Percentiles rank a stretch among this genome's conserved stretches.
Conservation (phyloP, 2,113 vertebrate species). For the Limanda limanda region DNA sequence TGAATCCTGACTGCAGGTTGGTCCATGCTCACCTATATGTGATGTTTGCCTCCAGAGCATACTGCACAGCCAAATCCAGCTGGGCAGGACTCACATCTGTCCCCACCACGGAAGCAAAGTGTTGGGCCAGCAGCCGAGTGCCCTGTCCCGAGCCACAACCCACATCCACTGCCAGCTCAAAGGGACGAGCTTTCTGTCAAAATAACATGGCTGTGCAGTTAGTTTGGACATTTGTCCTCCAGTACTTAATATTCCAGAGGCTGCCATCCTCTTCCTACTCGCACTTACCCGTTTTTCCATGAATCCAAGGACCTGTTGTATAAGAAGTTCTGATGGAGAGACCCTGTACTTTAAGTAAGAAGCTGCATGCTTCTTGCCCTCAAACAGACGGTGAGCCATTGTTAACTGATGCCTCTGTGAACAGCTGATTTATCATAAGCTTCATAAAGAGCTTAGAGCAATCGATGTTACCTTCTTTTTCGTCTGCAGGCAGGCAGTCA, state of each 20-base stretch:
- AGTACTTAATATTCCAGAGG: not conserved
- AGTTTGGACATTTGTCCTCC: not conserved
- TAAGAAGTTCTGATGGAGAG: slow-evolving; percentile 75
- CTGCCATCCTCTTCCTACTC: too few species aligned
- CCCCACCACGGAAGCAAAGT: slow-evolving; percentile 84
- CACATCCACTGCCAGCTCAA: slow-evolving; percentile 83
- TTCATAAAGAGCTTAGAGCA: not conserved
- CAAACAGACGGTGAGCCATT: slow-evolving; percentile 86
- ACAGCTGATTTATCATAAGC: not conserved
- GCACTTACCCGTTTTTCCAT: slow-evolving; percentile 79
- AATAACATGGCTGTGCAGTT: not conserved
- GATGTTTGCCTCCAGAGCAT: slow-evolving; percentile 67
- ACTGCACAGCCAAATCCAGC: slow-evolving; percentile 78
- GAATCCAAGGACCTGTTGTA: slow-evolving; percentile 76
- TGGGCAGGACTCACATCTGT: slow-evolving; percentile 86
- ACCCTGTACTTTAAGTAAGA: slow-evolving; percentile 85
- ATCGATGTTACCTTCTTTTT: too few species aligned
- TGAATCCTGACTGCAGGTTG: not conserved
- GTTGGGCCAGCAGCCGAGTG: slow-evolving; percentile 78
- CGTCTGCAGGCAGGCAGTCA: not conserved
- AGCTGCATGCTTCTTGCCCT: slow-evolving; percentile 78
- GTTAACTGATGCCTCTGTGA: not conserved
- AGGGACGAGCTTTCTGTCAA: slow-evolving; percentile 68
- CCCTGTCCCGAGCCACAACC: slow-evolving; percentile 89
- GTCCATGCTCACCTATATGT: slow-evolving; percentile 80